A percentile compares a stretch with the other conserved stretches of the same genome.
These are phyloP conservation scores for Tenthredo notha DNA, from an alignment of 2,888 invertebrate genomes.

Conservation along the genomic window DNA sequence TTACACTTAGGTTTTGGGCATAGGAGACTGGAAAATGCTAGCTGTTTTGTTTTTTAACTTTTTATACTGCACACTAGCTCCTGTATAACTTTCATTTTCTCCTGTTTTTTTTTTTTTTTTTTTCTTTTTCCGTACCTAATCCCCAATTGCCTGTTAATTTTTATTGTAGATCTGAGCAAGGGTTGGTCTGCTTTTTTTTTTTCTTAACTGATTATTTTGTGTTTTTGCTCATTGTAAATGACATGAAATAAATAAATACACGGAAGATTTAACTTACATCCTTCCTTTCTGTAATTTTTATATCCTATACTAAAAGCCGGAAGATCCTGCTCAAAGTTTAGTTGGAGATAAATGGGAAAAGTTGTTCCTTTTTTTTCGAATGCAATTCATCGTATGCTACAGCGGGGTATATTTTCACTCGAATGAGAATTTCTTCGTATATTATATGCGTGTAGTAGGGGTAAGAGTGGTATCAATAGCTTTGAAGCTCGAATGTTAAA, in stretches of 20 bases:
- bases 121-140: no score
- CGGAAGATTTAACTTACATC: not conserved
- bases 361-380: not conserved
- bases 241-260: not conserved
- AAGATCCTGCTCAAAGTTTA: constrained; percentile 1
- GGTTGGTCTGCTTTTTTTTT: not conserved
- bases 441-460: not conserved
- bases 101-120: not conserved
- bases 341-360: not conserved
- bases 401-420: not conserved
- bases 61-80: not conserved
- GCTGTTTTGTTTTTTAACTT: not conserved
- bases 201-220: not conserved
- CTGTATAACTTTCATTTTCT: not conserved
- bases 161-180: not conserved
- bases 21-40: not conserved
- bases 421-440: not conserved
- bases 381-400: not conserved
- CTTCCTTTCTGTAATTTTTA: not conserved
- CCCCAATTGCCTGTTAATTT: not conserved
- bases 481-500: constrained; percentile 20
- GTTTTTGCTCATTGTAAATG: not conserved
- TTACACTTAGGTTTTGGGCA: not conserved
- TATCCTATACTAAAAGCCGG: not conserved
- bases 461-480: constrained; percentile 16